Base-by-base conservation (phyloP, 2,113 vertebrate species). In the Apodemus speciosus region DNA sequence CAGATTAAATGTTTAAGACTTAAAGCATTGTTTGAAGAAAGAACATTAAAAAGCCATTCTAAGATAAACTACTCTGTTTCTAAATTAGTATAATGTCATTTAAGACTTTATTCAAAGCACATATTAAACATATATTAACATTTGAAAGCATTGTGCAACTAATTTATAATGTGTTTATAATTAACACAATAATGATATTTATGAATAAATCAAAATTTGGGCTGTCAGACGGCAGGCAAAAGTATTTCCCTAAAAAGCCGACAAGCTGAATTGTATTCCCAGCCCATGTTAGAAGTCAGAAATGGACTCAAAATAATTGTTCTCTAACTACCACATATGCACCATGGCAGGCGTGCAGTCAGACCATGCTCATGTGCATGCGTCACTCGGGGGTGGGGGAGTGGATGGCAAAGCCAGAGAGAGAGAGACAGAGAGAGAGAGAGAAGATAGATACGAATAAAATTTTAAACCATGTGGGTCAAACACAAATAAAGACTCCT, bases 1-100 rank as follows among this genome's bases (percentile, higher is more conserved):
- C 21, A 81, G 25, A 89, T 68, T 46, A 91, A 89, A 64, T 81
- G 9, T 49, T 85, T 35, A 90, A n/a, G 75, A 35, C 88, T 64
- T 81, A 10, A 58, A 79, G 30, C 43, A 64, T 51, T 85, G 8
- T 27, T 87, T 90, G 46, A 43, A 81, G 10, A 75, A 90, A 69
- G 11, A n/a, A 27, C 72, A 71, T 72, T 40, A 2, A 92, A n/a
- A 81, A 64, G 64, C 20, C 35, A 84, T 11, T 3, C 58, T n/a
- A 90, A 92, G 5, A 73, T 60, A 10, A 73, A 51, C 13, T 23
- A 15, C 43, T 0, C 13, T n/a, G 21, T 90, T 88, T 89, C 23
- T 77, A 88, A 92, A 72, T 66, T 81, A n/a, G 14, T 5, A 32
- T 80, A 27, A 14, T 16, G 46, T 49, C 90, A 13, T 38, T 71